Evolutionary conservation across 35 echinoderm and acorn worm genomes (phyloP).

Genomic region (Acanthaster planci): DNA sequence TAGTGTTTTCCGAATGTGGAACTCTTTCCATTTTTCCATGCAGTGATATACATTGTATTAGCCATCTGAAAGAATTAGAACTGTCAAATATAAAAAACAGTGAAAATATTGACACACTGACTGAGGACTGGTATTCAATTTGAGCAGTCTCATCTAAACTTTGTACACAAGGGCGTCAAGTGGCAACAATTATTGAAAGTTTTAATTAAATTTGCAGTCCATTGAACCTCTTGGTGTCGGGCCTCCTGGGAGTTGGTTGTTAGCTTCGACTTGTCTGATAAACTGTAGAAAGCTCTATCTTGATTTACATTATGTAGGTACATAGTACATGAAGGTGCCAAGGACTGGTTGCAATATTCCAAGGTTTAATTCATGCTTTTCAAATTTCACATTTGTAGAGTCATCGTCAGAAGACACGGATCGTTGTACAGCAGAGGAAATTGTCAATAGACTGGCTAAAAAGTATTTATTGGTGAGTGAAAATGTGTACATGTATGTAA

Average conservation of each 20-base stretch:
- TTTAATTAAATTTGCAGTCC: background rate
- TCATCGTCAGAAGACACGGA: constrained; percentile 13
- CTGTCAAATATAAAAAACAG: background rate
- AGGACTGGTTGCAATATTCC: background rate
- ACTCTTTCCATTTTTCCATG: no score
- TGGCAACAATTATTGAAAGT: no score
- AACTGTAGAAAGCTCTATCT: background rate
- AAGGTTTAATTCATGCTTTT: background rate
- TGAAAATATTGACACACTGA: background rate
- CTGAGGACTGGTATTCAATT: background rate
- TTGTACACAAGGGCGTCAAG: no score
- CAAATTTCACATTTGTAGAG: background rate
- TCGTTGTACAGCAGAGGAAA: background rate
- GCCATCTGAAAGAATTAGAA: background rate
- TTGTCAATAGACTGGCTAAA: background rate
- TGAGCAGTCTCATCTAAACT: no score
- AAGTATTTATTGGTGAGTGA: constrained; percentile 9
- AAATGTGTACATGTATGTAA: no score
- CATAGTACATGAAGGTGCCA: background rate
- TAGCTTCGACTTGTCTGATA: background rate
- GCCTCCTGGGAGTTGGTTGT: background rate
- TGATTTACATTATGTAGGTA: background rate
- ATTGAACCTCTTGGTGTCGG: background rate
- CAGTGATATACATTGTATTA: no score
- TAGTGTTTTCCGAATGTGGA: no score